phyloP scores from a whole-genome alignment of 1,140 invertebrate species.

The Psix sp. region DNA sequence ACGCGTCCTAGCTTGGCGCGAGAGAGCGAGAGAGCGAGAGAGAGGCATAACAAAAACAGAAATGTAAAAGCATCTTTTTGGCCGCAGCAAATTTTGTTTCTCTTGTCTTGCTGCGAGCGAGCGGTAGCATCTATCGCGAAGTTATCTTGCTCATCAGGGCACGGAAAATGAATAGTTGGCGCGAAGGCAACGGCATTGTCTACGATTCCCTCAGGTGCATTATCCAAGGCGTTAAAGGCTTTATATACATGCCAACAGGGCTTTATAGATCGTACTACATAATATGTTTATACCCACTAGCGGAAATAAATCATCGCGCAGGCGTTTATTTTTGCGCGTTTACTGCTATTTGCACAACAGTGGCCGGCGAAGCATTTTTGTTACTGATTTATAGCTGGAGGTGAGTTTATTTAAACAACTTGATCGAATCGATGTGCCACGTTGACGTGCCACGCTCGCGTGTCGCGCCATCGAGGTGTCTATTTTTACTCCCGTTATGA shows the following conservation, averaged over 20 bases:
- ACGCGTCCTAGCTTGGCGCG: too few relatives aligned
- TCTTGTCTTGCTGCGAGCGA: too few relatives aligned
- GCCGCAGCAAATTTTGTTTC: slow-evolving; percentile 11
- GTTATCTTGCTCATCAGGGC: too few relatives aligned
- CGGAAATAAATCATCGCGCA: slow-evolving; percentile 8
- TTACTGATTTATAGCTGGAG: slow-evolving; percentile 13
- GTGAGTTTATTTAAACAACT: slow-evolving; percentile 23
- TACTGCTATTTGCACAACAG: slow-evolving; percentile 5
- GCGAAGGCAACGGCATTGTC: slow-evolving; percentile 47
- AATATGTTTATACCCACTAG: slow-evolving; percentile 13
- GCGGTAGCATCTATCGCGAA: neutral
- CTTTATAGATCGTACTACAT: slow-evolving; percentile 50
- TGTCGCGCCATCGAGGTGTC: neutral
- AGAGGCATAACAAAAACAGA: slow-evolving; percentile 13
- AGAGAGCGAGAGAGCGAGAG: slow-evolving; percentile 4
- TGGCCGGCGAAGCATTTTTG: slow-evolving; percentile 3
- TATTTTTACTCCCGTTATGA: slow-evolving; percentile 2
- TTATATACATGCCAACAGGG: slow-evolving; percentile 63
- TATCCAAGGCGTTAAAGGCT: slow-evolving; percentile 67
- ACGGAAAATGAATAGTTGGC: slow-evolving; percentile 64
- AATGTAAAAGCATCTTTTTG: neutral
- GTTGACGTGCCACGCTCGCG: too few relatives aligned
- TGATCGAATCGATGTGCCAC: too few relatives aligned
- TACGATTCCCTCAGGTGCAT: slow-evolving; percentile 37
- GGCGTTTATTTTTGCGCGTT: neutral